phyloP scores from a whole-genome alignment of 2,888 invertebrate genomes.

The Ennomos erosarius region DNA sequence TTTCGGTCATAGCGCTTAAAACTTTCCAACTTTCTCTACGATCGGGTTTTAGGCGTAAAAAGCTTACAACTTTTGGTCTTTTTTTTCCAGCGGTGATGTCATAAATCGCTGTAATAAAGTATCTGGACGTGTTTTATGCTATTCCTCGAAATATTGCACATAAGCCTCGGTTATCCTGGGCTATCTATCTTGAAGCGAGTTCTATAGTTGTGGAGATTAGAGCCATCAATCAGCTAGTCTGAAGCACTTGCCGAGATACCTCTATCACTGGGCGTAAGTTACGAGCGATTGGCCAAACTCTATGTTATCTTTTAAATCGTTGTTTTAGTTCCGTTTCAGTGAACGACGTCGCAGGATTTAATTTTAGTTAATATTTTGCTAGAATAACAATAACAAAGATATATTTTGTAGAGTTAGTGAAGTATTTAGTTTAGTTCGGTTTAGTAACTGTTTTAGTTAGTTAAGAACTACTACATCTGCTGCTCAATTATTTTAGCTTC shows the following conservation, averaged over 20 bases:
- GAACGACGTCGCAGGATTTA: background rate
- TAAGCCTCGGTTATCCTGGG: constrained; percentile 48
- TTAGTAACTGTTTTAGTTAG: too few relatives aligned
- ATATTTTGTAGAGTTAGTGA: too few relatives aligned
- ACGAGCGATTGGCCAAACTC: constrained; percentile 42
- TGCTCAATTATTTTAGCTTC: too few relatives aligned
- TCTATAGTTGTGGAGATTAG: constrained; percentile 70
- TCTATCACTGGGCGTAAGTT: constrained; percentile 51
- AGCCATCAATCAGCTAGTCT: constrained; percentile 71
- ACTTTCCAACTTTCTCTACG: constrained; percentile 13
- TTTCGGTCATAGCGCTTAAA: constrained; percentile 17
- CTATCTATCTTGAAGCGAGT: constrained; percentile 64
- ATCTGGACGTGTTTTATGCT: constrained; percentile 18
- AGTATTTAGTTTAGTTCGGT: too few relatives aligned
- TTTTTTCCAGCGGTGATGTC: constrained; percentile 9
- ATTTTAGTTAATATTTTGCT: too few relatives aligned
- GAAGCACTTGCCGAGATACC: constrained; percentile 60
- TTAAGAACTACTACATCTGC: too few relatives aligned
- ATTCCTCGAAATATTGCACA: constrained; percentile 46
- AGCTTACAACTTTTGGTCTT: constrained; percentile 1
- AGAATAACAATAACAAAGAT: too few relatives aligned
- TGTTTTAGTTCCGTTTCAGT: background rate
- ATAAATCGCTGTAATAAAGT: constrained; percentile 23
- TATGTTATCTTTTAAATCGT: constrained; percentile 33
- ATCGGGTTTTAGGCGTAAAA: constrained; percentile 18